A percentile compares a stretch with the other conserved stretches of the same genome.
These are phyloP conservation scores for Apomyelois bistriatella DNA, from an alignment of 2,888 invertebrate species.

Conservation along the genomic window DNA sequence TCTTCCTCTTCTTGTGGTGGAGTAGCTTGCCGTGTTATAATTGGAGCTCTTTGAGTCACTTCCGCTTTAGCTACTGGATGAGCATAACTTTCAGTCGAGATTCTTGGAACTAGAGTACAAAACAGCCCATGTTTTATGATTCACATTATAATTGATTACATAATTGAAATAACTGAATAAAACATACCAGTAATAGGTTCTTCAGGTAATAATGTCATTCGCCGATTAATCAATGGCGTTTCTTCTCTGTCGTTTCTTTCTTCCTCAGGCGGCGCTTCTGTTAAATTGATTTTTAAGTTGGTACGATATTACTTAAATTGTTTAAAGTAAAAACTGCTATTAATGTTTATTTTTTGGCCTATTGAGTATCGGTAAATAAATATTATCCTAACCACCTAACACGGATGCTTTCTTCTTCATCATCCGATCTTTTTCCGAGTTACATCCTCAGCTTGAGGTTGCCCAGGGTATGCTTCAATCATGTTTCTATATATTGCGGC, in stretches of 20 bases:
- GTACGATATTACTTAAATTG: not conserved
- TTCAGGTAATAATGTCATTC: slow-evolving; percentile 66
- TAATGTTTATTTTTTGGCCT: no score
- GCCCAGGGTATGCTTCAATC: no score
- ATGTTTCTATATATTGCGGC: no score
- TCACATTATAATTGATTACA: no score
- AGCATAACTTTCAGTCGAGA: slow-evolving; percentile 27
- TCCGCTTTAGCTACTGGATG: slow-evolving; percentile 33
- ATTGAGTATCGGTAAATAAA: no score
- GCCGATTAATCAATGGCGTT: slow-evolving; percentile 55
- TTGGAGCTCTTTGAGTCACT: slow-evolving; percentile 29
- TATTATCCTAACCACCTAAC: no score
- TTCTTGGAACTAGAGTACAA: slow-evolving; percentile 33
- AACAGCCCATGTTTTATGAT: not conserved
- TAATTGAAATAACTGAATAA: slow-evolving; percentile 13
- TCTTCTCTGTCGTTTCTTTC: slow-evolving; percentile 51
- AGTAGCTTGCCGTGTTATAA: slow-evolving; percentile 29
- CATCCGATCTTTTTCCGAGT: no score
- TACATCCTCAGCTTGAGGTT: no score
- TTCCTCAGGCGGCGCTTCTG: slow-evolving; percentile 52
- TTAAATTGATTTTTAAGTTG: slow-evolving; percentile 26
- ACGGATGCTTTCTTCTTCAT: no score
- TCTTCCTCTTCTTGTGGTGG: slow-evolving; percentile 41
- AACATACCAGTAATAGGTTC: slow-evolving; percentile 42
- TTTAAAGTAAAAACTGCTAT: no score